Percentiles rank a stretch among this genome's conserved stretches.
These are phyloP conservation scores for Catharus bicknelli DNA, from an alignment of 2,113 vertebrate genomes.

Conservation along the genomic window DNA sequence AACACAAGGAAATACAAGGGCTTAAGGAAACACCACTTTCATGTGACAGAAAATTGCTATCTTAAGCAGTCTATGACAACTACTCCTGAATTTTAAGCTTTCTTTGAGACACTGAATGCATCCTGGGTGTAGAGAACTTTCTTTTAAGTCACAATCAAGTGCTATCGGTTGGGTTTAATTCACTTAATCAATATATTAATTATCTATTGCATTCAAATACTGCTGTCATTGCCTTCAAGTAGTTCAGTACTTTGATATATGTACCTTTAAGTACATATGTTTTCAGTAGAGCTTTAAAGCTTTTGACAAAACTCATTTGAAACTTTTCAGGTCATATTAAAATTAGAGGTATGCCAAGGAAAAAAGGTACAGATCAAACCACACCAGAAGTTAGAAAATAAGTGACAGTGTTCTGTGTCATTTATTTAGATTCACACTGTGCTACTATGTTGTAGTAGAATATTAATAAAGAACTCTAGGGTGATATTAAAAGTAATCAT, in stretches of 20 bases:
- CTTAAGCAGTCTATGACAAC: neutral
- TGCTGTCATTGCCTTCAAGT: neutral
- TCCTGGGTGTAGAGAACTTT: neutral
- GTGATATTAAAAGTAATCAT: neutral
- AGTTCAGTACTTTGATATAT: neutral
- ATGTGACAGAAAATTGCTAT: neutral
- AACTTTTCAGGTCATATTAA: neutral
- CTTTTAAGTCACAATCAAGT: neutral
- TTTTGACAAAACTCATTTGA: neutral
- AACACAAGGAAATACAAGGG: neutral
- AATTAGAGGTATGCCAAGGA: neutral
- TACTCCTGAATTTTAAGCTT: neutral
- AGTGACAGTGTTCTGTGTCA: neutral
- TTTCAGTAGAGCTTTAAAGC: neutral
- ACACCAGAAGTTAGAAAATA: neutral
- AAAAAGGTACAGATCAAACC: neutral
- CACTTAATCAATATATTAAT: neutral
- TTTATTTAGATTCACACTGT: neutral
- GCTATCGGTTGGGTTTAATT: neutral
- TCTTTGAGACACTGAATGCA: neutral
- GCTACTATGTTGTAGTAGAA: neutral
- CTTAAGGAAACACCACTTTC: fast-evolving
- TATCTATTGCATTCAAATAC: neutral
- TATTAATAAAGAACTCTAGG: neutral
- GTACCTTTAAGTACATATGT: neutral